These are phyloP conservation scores for Phyllotis vaccarum DNA, from an alignment of 2,797 vertebrate genomes.

Conservation along the genomic window DNA sequence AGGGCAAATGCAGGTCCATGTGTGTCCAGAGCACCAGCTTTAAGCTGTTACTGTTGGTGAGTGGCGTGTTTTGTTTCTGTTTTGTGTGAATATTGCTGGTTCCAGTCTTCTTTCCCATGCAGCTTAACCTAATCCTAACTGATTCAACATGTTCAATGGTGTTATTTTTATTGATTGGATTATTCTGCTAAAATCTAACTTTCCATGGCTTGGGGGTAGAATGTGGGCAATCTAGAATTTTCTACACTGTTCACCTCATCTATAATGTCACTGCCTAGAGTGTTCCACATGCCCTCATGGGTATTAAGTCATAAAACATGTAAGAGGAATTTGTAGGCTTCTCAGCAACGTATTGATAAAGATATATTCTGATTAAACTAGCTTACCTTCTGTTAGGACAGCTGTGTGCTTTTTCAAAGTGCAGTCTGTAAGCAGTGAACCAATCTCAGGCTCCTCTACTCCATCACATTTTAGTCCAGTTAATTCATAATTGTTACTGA, in stretches of 20 bases:
- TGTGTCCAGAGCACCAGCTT: fast-evolving
- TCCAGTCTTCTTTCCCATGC: neutral
- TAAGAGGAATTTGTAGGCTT: neutral
- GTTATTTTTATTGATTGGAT: neutral
- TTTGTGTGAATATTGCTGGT: neutral
- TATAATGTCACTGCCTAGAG: fast-evolving
- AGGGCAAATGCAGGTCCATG: neutral
- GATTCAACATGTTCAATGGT: neutral
- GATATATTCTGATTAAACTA: neutral
- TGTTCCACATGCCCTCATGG: fast-evolving
- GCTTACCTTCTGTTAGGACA: neutral
- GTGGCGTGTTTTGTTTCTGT: neutral
- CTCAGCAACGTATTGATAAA: neutral
- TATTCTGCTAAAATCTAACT: neutral
- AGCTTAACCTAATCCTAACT: neutral
- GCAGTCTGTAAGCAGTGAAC: neutral
- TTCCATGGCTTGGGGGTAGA: neutral
- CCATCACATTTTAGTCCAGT: neutral
- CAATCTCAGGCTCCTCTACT: fast-evolving
- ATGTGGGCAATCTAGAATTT: neutral
- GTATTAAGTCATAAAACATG: neutral
- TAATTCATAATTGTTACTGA: neutral
- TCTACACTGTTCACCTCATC: neutral
- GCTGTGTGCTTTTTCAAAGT: neutral
- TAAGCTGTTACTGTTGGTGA: neutral